These are phyloP conservation scores for Lytechinus pictus DNA, from an alignment of 35 echinoderm and acorn worm genomes.

Conservation along the genomic window DNA sequence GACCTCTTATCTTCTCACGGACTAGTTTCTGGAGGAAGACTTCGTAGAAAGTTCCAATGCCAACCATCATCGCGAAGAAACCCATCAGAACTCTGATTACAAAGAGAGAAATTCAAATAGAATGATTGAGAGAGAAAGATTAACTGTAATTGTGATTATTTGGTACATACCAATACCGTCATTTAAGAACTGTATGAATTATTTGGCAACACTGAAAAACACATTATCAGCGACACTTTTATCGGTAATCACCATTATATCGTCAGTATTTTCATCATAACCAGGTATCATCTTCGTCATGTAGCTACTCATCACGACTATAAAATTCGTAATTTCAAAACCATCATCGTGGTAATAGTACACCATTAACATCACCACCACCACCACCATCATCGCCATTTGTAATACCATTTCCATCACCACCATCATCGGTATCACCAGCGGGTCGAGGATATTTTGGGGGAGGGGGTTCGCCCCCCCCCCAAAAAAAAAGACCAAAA, in stretches of 20 bases:
- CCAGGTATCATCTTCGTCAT: neutral
- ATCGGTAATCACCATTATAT: too few species aligned
- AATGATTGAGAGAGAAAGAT: neutral
- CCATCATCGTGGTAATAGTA: too few species aligned
- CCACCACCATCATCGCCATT: neutral
- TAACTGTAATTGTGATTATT: neutral
- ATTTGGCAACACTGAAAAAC: too few species aligned
- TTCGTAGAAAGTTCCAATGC: constrained; percentile 2
- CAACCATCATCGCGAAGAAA: neutral
- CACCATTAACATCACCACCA: neutral
- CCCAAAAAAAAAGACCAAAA: too few species aligned
- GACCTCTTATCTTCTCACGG: neutral
- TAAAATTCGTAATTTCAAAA: neutral
- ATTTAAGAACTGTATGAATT: too few species aligned
- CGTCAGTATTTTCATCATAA: neutral
- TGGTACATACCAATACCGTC: too few species aligned
- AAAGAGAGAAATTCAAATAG: neutral
- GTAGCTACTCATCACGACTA: neutral
- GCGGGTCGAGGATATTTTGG: too few species aligned
- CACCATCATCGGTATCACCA: neutral
- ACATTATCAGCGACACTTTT: too few species aligned
- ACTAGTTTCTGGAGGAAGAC: neutral
- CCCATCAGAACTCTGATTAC: neutral
- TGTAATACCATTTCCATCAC: neutral
- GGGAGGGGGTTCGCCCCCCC: too few species aligned